Evolutionary conservation across 2,797 vertebrate genomes (phyloP), one percentile per base, ranked within the genome.

Genomic region (Thalassophryne amazonica): DNA sequence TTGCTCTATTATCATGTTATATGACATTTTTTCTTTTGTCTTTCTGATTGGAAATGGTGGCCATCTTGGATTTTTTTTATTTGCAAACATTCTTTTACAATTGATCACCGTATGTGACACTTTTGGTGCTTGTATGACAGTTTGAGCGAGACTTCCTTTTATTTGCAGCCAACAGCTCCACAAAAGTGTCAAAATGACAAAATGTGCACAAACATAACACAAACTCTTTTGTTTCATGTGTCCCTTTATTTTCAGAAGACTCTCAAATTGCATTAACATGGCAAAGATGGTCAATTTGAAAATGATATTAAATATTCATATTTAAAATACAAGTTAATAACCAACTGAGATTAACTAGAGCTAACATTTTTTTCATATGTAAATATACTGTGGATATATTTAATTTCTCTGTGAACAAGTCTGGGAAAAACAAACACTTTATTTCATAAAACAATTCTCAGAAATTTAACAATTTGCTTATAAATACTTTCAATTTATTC

Each of bases 241-340:
- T 77, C 40, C 48, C 38, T 80, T 88, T 87, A 76, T 69, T 84
- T 78, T 72, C 68, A 70, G 73, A 84, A 75, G 68, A 71, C 57
- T 72, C 49, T 70, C 70, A 77, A 61, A 73, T 64, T 80, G 50
- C 56, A 69, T 77, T 53, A 80, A 72, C 73, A 81, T 73, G 69
- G 79, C 77, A 86, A 86, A 83, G 60, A 60, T 78, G 76, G 40
- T 56, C 69, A 18, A 68, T 84, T 65, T 68, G 35, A 69, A 60
- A 76, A 70, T 73, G 5, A 69, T 69, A 69, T 54, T 60, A 65
- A 73, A 70, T 49, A 57, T 61, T 40, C 40, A 66, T 34, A 37
- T 62, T 72, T 61, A 23, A 76, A 78, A 68, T 58, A 50, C 61
- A 68, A 55, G 16, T 30, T 49, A 52, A 60, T 56, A 69, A 51